phyloP scores from a whole-genome alignment of 1,140 invertebrate genomes.

The Drosophila ogumai region DNA sequence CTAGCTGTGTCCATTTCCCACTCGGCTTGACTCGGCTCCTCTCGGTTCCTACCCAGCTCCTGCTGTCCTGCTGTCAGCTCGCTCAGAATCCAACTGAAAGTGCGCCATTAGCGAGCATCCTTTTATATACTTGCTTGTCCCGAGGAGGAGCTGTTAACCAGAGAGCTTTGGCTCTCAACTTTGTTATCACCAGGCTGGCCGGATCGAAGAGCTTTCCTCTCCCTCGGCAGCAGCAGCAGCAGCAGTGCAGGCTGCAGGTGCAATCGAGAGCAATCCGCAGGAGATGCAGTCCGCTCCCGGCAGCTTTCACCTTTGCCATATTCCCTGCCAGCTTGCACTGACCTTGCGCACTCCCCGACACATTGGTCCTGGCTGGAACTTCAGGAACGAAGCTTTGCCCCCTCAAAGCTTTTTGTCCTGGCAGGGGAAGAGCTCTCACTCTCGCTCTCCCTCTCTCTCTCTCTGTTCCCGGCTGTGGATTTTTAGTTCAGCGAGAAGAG shows the following conservation, averaged over 20 bases:
- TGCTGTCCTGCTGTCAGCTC: slow-evolving; percentile 62
- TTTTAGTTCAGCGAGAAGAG: slow-evolving; percentile 14
- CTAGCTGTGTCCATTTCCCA: slow-evolving; percentile 50
- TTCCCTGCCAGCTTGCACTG: slow-evolving; percentile 63
- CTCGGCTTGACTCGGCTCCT: slow-evolving; percentile 20
- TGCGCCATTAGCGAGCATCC: slow-evolving; percentile 69
- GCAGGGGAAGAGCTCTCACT: slow-evolving; percentile 41
- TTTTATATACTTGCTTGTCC: slow-evolving; percentile 63
- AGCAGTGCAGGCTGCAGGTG: slow-evolving; percentile 12
- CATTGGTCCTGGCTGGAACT: slow-evolving; percentile 70
- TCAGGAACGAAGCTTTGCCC: slow-evolving; percentile 71
- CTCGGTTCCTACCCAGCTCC: slow-evolving; percentile 27
- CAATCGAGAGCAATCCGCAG: slow-evolving; percentile 21
- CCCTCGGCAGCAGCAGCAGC: slow-evolving; percentile 36
- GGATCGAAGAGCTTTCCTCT: slow-evolving; percentile 76
- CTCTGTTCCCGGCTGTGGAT: slow-evolving; percentile 1
- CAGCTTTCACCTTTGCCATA: slow-evolving; percentile 70
- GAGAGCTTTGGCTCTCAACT: slow-evolving; percentile 55
- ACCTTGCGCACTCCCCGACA: slow-evolving; percentile 74
- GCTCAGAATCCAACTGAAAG: slow-evolving; percentile 82
- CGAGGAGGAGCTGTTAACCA: slow-evolving; percentile 35
- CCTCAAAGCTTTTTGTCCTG: slow-evolving; percentile 49
- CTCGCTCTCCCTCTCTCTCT: not conserved
- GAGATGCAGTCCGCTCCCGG: slow-evolving; percentile 31
- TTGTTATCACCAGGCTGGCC: slow-evolving; percentile 57